Conservation (phyloP, 2,888 invertebrate species). For the Tinea semifulvella region DNA sequence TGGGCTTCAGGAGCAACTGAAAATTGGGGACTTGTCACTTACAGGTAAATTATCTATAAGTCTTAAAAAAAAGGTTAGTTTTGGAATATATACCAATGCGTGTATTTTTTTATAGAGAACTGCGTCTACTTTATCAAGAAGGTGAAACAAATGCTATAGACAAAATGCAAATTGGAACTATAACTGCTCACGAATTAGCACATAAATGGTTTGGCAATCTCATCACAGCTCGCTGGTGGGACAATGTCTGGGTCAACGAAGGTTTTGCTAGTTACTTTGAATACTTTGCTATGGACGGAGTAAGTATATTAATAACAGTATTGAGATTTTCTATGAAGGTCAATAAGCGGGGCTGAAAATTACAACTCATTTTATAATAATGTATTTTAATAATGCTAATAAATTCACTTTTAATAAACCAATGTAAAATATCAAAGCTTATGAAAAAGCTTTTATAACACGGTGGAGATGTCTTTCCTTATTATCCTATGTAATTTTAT, state of each 20-base stretch:
- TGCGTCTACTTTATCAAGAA: constrained; percentile 48
- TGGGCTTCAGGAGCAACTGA: constrained; percentile 62
- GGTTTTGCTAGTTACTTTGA: constrained; percentile 78
- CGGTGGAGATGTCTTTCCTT: too few relatives aligned
- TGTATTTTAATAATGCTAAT: too few relatives aligned
- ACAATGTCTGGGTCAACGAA: constrained; percentile 77
- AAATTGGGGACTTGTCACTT: constrained; percentile 58
- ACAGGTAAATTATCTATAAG: too few relatives aligned
- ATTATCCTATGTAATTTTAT: too few relatives aligned
- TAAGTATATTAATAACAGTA: too few relatives aligned
- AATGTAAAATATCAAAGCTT: too few relatives aligned
- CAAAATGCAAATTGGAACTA: constrained; percentile 55
- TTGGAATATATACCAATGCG: background rate
- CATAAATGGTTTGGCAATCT: constrained; percentile 87
- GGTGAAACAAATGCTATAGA: constrained; percentile 47
- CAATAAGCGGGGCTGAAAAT: too few relatives aligned
- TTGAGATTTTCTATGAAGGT: too few relatives aligned
- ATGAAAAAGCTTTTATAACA: too few relatives aligned
- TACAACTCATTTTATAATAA: too few relatives aligned
- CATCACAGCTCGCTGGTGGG: constrained; percentile 78
- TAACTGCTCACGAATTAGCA: constrained; percentile 65
- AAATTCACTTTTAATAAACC: too few relatives aligned
- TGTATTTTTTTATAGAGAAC: constrained; percentile 33
- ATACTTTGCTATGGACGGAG: constrained; percentile 64
- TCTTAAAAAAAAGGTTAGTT: background rate